Percentiles rank a stretch among this genome's conserved stretches.
phyloP scores from a whole-genome alignment of 1,140 invertebrate genomes.

The Cyrtorhinus lividipennis region DNA sequence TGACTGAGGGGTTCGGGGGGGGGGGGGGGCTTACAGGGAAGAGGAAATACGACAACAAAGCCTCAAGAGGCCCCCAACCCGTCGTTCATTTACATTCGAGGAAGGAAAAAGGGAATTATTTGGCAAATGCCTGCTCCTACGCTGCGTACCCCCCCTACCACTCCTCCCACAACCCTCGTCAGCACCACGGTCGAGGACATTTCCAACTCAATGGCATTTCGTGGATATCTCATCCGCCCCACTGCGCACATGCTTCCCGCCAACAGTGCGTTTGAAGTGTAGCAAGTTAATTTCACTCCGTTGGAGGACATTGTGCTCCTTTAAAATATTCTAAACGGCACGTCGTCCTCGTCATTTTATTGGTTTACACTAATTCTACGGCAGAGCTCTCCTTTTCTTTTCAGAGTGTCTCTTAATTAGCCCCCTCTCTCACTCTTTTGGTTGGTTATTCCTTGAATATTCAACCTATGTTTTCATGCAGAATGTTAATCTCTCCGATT shows the following conservation, averaged over 20 bases:
- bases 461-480: no score
- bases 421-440: no score
- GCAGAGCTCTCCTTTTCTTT: no score
- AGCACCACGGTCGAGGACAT: background rate
- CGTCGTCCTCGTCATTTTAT: no score
- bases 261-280: conserved; percentile 9
- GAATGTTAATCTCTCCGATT: no score
- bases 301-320: background rate
- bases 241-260: conserved; percentile 1
- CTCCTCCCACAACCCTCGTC: background rate
- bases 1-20: no score
- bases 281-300: background rate
- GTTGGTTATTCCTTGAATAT: no score
- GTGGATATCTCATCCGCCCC: conserved; percentile 10
- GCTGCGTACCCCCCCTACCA: background rate
- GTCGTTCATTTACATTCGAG: conserved; percentile 3
- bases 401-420: no score
- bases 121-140: background rate
- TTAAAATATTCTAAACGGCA: background rate
- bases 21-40: background rate
- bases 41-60: background rate
- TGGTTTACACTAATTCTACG: no score
- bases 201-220: conserved; percentile 11
- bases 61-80: background rate
- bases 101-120: conserved; percentile 10